Evolutionary conservation across 2,113 vertebrate genomes (phyloP).

Genomic region (Aythya baeri): DNA sequence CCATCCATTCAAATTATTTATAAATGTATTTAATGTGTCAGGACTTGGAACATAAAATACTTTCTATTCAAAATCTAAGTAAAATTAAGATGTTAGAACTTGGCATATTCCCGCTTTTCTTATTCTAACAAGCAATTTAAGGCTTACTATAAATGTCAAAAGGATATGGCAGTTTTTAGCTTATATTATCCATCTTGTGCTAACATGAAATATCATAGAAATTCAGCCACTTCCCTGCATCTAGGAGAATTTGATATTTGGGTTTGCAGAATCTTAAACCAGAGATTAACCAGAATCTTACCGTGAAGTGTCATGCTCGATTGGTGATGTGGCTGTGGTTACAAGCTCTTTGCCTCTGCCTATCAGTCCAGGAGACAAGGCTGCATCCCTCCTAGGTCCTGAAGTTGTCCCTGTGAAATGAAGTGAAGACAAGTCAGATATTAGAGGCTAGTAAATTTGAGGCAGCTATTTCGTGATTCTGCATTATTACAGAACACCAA

Average conservation of each 20-base stretch:
- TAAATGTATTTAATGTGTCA: slow-evolving; percentile 48
- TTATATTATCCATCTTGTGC: slow-evolving; percentile 29
- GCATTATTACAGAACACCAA: background rate
- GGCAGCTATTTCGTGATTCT: background rate
- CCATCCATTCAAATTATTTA: slow-evolving; percentile 65
- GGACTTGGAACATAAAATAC: slow-evolving; percentile 50
- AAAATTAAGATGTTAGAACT: slow-evolving; percentile 64
- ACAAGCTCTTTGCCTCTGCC: slow-evolving; percentile 43
- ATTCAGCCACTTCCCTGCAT: background rate
- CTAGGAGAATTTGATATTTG: background rate
- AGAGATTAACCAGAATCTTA: slow-evolving; percentile 55
- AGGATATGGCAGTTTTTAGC: slow-evolving; percentile 38
- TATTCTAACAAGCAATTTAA: slow-evolving; percentile 62
- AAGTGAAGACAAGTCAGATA: slow-evolving; percentile 27
- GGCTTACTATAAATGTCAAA: slow-evolving; percentile 65
- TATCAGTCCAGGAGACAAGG: slow-evolving; percentile 75
- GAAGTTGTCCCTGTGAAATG: slow-evolving; percentile 56
- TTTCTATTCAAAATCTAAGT: slow-evolving; percentile 47
- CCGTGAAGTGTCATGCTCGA: slow-evolving; percentile 54
- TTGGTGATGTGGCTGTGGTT: slow-evolving; percentile 25
- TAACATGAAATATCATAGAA: slow-evolving; percentile 30
- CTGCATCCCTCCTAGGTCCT: slow-evolving; percentile 74
- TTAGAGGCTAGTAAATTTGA: background rate
- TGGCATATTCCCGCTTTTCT: slow-evolving; percentile 52
- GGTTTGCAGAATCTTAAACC: slow-evolving; percentile 34